Evolutionary conservation across 2,113 vertebrate species (phyloP).

Genomic region (Antennarius striatus): DNA sequence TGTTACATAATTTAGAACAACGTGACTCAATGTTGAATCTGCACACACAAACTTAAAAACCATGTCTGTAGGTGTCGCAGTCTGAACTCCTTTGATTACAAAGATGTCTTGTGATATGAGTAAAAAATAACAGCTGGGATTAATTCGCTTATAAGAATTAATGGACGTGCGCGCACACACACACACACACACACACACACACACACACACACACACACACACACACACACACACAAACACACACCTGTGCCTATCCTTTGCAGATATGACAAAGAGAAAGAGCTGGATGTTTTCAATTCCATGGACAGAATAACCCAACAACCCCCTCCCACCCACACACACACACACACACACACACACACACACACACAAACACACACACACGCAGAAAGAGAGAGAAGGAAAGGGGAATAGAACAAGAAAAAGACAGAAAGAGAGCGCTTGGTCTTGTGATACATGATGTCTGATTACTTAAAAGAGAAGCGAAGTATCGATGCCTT

Average conservation of each 20-base stretch:
- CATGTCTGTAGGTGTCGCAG: too few species aligned
- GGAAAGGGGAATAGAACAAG: too few species aligned
- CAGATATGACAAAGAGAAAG: too few species aligned
- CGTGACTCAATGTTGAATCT: rapidly evolving
- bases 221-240: too few species aligned
- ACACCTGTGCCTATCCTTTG: too few species aligned
- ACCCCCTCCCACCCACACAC: conserved; percentile 29
- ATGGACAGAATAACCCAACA: conserved; percentile 27
- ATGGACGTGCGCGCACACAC: neutral
- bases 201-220: neutral
- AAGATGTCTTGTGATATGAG: neutral
- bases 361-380: neutral
- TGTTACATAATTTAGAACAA: neutral
- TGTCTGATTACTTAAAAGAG: neutral
- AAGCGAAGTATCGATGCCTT: neutral
- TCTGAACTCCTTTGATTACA: neutral
- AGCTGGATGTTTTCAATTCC: conserved; percentile 23
- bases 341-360: neutral
- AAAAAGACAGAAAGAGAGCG: too few species aligned
- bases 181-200: conserved; percentile 4
- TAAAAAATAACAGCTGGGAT: neutral
- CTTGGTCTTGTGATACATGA: neutral
- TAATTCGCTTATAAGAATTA: too few species aligned
- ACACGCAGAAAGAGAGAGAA: too few species aligned
- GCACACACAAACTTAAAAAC: neutral